phyloP scores from a whole-genome alignment of 2,113 vertebrate genomes.

The Barbus barbus region DNA sequence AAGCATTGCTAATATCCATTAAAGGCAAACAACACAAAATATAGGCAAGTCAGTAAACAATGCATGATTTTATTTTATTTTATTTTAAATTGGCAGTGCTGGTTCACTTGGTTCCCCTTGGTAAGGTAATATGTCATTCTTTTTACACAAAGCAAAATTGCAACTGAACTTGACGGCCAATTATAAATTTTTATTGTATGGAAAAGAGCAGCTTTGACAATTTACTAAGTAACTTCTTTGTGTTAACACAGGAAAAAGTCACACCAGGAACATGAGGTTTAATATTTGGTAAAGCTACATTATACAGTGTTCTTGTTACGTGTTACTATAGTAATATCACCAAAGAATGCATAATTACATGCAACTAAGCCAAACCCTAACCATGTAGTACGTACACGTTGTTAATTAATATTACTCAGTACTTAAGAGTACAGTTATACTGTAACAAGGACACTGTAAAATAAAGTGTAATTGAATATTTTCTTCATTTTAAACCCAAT shows the following conservation, averaged over 20 bases:
- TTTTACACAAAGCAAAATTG: too few relatives aligned
- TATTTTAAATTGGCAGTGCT: background rate
- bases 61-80: background rate
- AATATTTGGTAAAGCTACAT: background rate
- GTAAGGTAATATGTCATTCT: background rate
- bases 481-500: background rate
- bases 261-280: background rate
- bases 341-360: background rate
- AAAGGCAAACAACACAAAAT: slow-evolving; percentile 15
- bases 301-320: background rate
- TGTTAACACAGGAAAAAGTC: background rate
- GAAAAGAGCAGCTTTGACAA: background rate
- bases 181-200: background rate
- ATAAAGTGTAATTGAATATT: background rate
- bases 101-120: background rate
- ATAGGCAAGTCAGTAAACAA: background rate
- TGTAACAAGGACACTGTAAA: background rate
- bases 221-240: background rate
- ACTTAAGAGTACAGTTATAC: background rate
- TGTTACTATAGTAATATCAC: background rate
- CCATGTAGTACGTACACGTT: background rate
- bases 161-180: too few relatives aligned
- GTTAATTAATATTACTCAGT: background rate
- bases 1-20: slow-evolving; percentile 19
- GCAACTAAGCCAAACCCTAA: background rate